These are phyloP conservation scores for Mya arenaria DNA, from an alignment of 1,140 invertebrate genomes.

Conservation along the genomic window DNA sequence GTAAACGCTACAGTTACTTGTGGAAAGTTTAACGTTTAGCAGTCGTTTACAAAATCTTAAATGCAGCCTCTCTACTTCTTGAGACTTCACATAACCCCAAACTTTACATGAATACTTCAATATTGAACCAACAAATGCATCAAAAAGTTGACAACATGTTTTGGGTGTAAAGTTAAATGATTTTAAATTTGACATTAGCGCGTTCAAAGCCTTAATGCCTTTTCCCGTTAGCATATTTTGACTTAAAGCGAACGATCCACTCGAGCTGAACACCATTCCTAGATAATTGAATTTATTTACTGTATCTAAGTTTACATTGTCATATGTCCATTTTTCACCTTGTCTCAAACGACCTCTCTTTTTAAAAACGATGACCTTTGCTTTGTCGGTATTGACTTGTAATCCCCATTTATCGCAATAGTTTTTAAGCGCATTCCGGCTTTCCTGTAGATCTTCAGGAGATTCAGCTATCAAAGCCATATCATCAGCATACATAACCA, in stretches of 20 bases:
- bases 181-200: not conserved
- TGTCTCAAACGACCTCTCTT: not conserved
- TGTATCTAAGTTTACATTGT: constrained; percentile 12
- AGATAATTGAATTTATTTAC: constrained; percentile 19
- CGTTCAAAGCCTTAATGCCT: constrained; percentile 3
- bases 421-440: not conserved
- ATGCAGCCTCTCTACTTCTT: not conserved
- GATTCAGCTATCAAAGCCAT: not conserved
- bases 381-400: constrained; percentile 25
- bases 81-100: not conserved
- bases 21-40: not conserved
- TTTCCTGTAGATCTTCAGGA: constrained; percentile 6
- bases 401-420: constrained; percentile 40
- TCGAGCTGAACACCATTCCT: constrained; percentile 7
- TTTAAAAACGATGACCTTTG: constrained; percentile 27
- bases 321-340: constrained; percentile 7
- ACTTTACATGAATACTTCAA: not conserved
- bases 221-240: not conserved
- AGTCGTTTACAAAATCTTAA: not conserved
- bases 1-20: not conserved
- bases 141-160: not conserved
- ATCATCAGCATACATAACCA: constrained; percentile 33
- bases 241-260: constrained; percentile 5
- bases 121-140: not conserved
- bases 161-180: not conserved